Percentiles rank a stretch among this genome's conserved stretches.
Conservation (phyloP, 2,888 invertebrate species). For the Tipula confusa region DNA sequence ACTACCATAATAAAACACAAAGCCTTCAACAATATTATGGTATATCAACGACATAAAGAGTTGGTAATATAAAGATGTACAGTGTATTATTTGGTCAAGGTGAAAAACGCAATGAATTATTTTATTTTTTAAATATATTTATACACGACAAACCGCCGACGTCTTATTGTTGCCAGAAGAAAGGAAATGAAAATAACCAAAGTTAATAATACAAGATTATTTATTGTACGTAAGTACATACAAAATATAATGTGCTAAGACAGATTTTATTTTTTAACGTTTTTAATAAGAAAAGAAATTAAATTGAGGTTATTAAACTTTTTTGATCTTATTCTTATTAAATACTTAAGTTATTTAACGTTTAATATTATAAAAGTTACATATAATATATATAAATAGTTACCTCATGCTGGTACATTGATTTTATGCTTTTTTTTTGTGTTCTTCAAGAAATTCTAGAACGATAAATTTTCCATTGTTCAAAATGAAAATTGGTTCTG, state of each 20-base stretch:
- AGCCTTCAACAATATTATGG: neutral
- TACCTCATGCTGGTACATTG: neutral
- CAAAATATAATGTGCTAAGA: neutral
- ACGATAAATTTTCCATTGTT: neutral
- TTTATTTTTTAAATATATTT: neutral
- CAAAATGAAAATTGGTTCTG: constrained; percentile 9
- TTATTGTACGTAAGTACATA: neutral
- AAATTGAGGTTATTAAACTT: constrained; percentile 3
- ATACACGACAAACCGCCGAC: neutral
- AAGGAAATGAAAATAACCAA: neutral
- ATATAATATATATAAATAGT: no score
- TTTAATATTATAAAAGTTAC: neutral
- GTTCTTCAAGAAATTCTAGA: neutral
- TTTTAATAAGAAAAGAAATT: neutral
- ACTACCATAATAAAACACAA: neutral
- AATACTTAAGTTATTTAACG: neutral
- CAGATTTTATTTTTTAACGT: neutral
- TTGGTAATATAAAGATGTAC: neutral
- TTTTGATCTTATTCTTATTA: neutral
- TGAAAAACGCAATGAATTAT: neutral
- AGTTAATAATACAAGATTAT: neutral
- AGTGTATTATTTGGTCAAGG: neutral
- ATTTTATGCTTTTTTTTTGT: neutral
- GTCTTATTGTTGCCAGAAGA: neutral
- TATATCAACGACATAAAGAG: neutral